Evolutionary conservation across 2,888 invertebrate genomes (phyloP), one percentile per base, ranked within the genome.

Genomic region (Chironomus tentans): DNA sequence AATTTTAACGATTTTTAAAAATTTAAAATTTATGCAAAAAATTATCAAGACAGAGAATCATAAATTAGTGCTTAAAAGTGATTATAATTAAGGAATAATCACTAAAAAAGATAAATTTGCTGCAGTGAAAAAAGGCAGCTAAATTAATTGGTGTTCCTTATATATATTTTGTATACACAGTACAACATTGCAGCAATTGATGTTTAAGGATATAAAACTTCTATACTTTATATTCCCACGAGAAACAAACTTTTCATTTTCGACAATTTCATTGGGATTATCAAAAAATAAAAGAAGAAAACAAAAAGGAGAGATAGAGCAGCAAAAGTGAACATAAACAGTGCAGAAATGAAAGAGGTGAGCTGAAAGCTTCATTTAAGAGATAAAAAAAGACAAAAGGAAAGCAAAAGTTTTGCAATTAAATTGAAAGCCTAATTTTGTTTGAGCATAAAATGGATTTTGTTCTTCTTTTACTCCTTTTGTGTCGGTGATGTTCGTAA

Each of bases 401-500:
- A 24, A 65, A 13, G 21, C 4, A 65, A 65, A 65, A 65, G 21
- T 65, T 65, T 65, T 65, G 21, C 65, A 65, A 65, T 65, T 65
- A 65, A 65, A 65, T 62, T 24, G 65, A 65, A 65, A 65, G 65
- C 65, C 65, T 65, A 65, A 65, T 65, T 65, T 24, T 24, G 65
- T 21, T 10, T 10, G 38, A 38, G 10, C 38, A 38, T 38, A 10
- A 38, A 38, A 13, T 24, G 13, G 22, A 24, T 24, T 24, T 24
- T n/a, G n/a, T 13, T 21, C 24, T 65, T 24, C 24, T 10, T 38
- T 2, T 2, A 38, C 1, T 38, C 38, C 38, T 38, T 38, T 65
- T 65, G 65, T 65, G 21, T 24, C 56, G 18, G n/a, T n/a, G 18
- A 18, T 18, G 15, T 56, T 56, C 15, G 18, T 15, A 15, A n/a